Base-by-base conservation (phyloP, 1,140 invertebrate genomes). In the Anadara kagoshimensis region DNA sequence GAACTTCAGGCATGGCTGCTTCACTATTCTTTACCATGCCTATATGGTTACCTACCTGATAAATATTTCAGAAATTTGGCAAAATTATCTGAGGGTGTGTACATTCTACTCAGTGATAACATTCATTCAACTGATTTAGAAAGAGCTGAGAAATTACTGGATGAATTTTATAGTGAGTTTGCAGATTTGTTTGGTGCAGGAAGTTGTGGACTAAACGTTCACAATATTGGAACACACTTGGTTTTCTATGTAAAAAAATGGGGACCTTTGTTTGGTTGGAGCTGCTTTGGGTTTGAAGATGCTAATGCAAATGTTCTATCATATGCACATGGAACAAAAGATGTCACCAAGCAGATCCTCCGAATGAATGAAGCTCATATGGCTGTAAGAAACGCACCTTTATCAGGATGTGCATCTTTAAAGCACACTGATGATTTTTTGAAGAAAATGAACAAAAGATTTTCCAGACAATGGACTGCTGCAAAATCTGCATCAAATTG, bases 31-130 rank as follows among this genome's bases (percentile, higher is more conserved):
- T 24, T 65, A 43, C 76, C 75, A 41, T 78, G 70, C 57, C 7
- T 78, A 18, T 8, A 57, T n/a, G 66, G 51, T 7, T 26, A 69
- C 57, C 36, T 78, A 20, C 0, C 1, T 45, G 51, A 69, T 29
- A 51, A 62, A 18, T 78, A 78, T 53, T n/a, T 75, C 10, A 43
- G 47, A 16, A 24, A 75, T 59, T 61, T 78, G 36, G 4, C 22
- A 5, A 64, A 14, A 16, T 49, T 78, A 18, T 70, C 68, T 12
- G 76, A 78, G 51, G 76, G 41, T 18, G 61, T 69, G 12, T 57
- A 75, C 43, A 62, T 78, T 67, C 56, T 78, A n/a, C n/a, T n/a
- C n/a, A n/a, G 65, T 73, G 45, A 69, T n/a, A n/a, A n/a, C n/a
- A n/a, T n/a, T n/a, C n/a, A n/a, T n/a, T n/a, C n/a, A n/a, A n/a